phyloP scores from a whole-genome alignment of 64 coral and sea anemone species.

The Orbicella faveolata region DNA sequence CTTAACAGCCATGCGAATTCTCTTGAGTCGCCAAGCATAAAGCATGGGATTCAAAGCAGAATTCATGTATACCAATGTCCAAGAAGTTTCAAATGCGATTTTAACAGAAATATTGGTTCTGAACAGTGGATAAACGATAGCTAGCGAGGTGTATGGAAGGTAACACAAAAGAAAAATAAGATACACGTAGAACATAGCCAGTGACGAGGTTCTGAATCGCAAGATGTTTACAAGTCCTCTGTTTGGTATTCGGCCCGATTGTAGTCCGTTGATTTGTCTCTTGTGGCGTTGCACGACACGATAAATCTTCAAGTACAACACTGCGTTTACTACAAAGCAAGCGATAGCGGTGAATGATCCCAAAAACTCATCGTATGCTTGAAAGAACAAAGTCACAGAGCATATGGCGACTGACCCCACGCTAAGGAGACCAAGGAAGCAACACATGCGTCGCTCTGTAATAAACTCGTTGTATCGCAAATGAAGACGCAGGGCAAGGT shows the following conservation, averaged over 20 bases:
- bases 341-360: background rate
- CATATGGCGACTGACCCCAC: background rate
- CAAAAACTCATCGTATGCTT: background rate
- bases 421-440: background rate
- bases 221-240: background rate
- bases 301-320: constrained; percentile 5
- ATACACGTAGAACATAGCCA: background rate
- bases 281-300: background rate
- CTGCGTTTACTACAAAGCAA: background rate
- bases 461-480: constrained; percentile 7
- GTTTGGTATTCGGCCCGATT: background rate
- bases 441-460: background rate
- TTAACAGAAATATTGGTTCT: background rate
- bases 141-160: background rate
- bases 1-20: background rate
- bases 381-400: background rate
- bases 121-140: background rate
- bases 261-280: background rate
- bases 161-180: background rate
- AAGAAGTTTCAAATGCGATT: constrained; percentile 9
- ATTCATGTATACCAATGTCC: background rate
- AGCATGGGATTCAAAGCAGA: constrained; percentile 1
- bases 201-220: background rate
- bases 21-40: background rate
- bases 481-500: constrained; percentile 12